Conservation (phyloP, 2,888 invertebrate species). For the Sisyra nigra region DNA sequence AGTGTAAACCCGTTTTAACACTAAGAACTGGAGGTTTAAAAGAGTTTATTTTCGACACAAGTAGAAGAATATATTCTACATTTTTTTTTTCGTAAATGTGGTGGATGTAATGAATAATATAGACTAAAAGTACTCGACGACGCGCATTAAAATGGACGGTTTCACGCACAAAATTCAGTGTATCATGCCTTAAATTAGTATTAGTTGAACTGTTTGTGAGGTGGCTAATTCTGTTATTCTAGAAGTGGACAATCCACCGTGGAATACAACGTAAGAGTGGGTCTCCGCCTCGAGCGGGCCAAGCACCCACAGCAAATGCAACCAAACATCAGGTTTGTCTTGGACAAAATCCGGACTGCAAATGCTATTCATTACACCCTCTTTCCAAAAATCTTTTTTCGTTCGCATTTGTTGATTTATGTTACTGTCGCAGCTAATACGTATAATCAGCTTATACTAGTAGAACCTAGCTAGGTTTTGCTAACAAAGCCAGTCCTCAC, state of each 20-base stretch:
- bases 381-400: neutral
- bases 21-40: too few species aligned
- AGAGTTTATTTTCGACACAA: too few species aligned
- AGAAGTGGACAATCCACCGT: slow-evolving; percentile 71
- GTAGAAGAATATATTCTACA: too few species aligned
- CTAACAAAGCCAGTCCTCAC: too few species aligned
- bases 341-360: neutral
- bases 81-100: too few species aligned
- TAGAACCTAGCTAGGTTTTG: too few species aligned
- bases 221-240: slow-evolving; percentile 22
- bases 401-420: neutral
- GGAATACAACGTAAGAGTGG: slow-evolving; percentile 59
- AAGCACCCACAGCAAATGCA: slow-evolving; percentile 26
- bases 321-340: slow-evolving; percentile 38
- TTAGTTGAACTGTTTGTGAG: neutral
- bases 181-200: neutral
- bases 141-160: neutral
- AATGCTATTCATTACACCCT: too few species aligned
- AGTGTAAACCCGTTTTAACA: too few species aligned
- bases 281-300: slow-evolving; percentile 35
- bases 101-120: too few species aligned
- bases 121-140: too few species aligned
- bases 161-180: neutral
- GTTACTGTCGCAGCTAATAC: neutral
- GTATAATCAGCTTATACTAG: too few species aligned